Evolutionary conservation across 2,797 vertebrate species (phyloP), one percentile per base, ranked within the genome.

Genomic region (Pangasius macronema): DNA sequence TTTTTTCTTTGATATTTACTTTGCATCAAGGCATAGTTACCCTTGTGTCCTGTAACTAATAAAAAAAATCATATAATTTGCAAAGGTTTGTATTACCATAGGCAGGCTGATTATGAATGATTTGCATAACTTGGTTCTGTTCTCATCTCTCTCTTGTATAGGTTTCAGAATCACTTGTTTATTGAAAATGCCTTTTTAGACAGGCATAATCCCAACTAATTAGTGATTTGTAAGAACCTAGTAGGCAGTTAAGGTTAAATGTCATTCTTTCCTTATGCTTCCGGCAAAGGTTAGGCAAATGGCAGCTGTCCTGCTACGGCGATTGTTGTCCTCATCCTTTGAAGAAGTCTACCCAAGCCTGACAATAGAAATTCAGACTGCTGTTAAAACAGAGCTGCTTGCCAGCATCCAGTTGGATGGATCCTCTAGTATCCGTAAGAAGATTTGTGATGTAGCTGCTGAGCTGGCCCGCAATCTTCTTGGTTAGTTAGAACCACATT

Each of bases 381-480:
- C 95, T 86, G 96, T 99, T 93, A 99, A 97, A 94, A 97, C 96
- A 36, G 98, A 99, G 88, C 94, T 99, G 68, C 95, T 99, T 46
- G 92, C 96, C 90, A 97, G 97, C 93, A 99, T 99, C 95, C 98
- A 99, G 92, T 93, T 97, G 82, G 98, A 99, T 93, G 92, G 92
- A 0, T 95, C 97, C 1, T 96, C 96, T 3, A 96, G 95, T 92
- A 99, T 99, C 95, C 97, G 98, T 92, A 99, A 97, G 93, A 99
- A 99, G 93, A 95, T 98, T 85, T 98, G 97, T 93, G 99, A 99
- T 87, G 98, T 99, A 36, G 98, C 98, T 22, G 99, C 99, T 0
- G 99, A 99, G 92, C 94, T 99, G 82, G 95, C 96, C 80, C 97
- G 99, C 91, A 99, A 99, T 92, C 96, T 99, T 92, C 97, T 99